Evolutionary conservation across 1,140 invertebrate species (phyloP), one percentile per base, ranked within the genome.

Genomic region (Dreissena rostriformis): DNA sequence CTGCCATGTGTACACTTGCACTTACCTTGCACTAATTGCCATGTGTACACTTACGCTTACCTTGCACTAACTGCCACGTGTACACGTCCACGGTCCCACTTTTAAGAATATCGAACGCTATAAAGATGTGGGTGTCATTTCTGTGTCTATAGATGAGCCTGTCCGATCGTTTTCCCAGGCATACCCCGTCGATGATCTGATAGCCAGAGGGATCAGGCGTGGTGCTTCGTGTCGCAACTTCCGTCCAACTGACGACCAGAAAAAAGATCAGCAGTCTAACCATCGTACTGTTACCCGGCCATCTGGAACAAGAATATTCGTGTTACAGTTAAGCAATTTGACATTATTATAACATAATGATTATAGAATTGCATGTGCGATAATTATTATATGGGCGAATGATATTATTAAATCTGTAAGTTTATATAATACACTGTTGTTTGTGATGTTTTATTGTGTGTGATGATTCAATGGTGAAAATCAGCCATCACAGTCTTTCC

Each of bases 41-140:
- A 39, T 8, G 8, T 39, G 39, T 39, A 5, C 39, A 39, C 39
- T 39, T 8, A 39, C 8, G 2, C 70, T 82, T 61, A 82, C 79
- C 14, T 12, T 52, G 49, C 14, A 55, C 14, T 52, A 83, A 61
- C 5, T 53, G 26, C 81, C 81, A 83, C 24, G 73, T 55, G 24
- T 74, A 83, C 12, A 77, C 61, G 28, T 77, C 74, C 15, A 77
- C 82, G 49, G 49, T 77, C 8, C 82, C 82, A 5, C 53, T 77
- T 24, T 84, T 84, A 53, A 84, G 53, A 19, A 51, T 72, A 29
- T 84, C 82, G 63, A 84, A 84, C 11, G 82, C 82, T 7, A 84
- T 77, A 55, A 71, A 84, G 6, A 78, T 74, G 63, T 77, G 73
- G 0, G 82, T 77, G n/a, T 84, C 75, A 55, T 84, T 84, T 52